Evolutionary conservation across 2,113 vertebrate genomes (phyloP).

Genomic region (Oryzias javanicus): DNA sequence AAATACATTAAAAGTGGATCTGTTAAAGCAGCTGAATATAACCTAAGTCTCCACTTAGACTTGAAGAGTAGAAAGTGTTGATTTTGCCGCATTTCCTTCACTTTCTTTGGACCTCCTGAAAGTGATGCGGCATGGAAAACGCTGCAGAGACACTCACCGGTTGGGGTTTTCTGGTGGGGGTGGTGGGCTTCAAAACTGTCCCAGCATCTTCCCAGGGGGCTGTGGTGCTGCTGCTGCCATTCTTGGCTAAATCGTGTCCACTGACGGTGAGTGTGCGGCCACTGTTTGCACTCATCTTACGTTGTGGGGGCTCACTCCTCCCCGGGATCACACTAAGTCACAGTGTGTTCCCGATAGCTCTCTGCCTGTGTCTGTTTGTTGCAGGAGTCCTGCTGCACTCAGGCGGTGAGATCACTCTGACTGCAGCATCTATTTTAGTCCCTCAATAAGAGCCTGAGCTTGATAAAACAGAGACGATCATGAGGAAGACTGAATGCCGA

Average conservation of each 20-base stretch:
- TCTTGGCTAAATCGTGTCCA: conserved; percentile 44
- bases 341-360: conserved; percentile 15
- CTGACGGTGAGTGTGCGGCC: conserved; percentile 39
- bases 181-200: conserved; percentile 41
- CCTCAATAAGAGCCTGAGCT: conserved; percentile 1
- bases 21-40: too few relatives aligned
- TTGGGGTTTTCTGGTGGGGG: conserved; percentile 60
- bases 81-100: too few relatives aligned
- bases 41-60: too few relatives aligned
- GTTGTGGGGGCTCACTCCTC: conserved; percentile 5
- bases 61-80: too few relatives aligned
- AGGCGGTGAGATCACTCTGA: conserved; percentile 23
- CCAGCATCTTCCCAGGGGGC: conserved; percentile 43
- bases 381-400: conserved; percentile 23
- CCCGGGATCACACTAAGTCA: conserved; percentile 31
- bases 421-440: conserved; percentile 12
- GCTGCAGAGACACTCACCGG: conserved; percentile 53
- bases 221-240: conserved; percentile 20
- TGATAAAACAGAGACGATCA: conserved; percentile 3
- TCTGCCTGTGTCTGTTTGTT: conserved; percentile 6
- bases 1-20: too few relatives aligned
- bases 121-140: not conserved
- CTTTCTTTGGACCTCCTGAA: not conserved
- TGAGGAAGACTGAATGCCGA: not conserved
- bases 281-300: conserved; percentile 56